Evolutionary conservation across 2,113 vertebrate genomes (phyloP), one percentile per base, ranked within the genome.

Genomic region (Corydoras sp.): DNA sequence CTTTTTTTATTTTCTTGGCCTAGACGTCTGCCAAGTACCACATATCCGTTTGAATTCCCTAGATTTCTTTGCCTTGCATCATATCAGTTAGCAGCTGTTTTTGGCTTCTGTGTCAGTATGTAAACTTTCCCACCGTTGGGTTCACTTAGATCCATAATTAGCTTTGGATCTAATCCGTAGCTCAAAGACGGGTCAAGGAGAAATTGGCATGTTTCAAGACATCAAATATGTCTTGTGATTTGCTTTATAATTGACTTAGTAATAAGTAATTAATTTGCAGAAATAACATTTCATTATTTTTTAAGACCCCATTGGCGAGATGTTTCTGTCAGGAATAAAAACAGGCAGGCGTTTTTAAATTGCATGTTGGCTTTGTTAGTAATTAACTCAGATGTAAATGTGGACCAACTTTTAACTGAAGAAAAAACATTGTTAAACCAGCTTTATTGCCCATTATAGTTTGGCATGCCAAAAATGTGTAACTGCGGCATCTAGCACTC

Each of bases 21-120:
- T 71, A 49, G 43, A 43, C n/a, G 11, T 58, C 65, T 72, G 71
- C 74, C 66, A 76, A 66, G 62, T 71, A 74, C 68, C 13, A 35
- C 65, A 76, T 35, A 76, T 74, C 58, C 58, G 14, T 69, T 75
- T 31, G 48, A 76, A 66, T 76, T 77, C 63, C 54, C 31, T 59
- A 69, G 64, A 76, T 77, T 79, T 77, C 75, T 69, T 60, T 24
- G 54, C 35, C 65, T 72, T 72, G 69, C 74, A 62, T 65, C 66
- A 68, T 59, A 31, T 56, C 53, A 29, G 50, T 68, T 68, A 62
- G 67, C 74, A 73, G 78, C 76, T 77, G 69, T 69, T 62, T 73
- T 56, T 68, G 70, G 69, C 68, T 64, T 65, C 68, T 64, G 53
- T 61, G 48, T 64, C 62, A 69, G 35, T 50, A 67, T 51, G 71